Base-by-base conservation (phyloP, 37 sponge, comb jelly and placozoan genomes). In the Ianthella basta region DNA sequence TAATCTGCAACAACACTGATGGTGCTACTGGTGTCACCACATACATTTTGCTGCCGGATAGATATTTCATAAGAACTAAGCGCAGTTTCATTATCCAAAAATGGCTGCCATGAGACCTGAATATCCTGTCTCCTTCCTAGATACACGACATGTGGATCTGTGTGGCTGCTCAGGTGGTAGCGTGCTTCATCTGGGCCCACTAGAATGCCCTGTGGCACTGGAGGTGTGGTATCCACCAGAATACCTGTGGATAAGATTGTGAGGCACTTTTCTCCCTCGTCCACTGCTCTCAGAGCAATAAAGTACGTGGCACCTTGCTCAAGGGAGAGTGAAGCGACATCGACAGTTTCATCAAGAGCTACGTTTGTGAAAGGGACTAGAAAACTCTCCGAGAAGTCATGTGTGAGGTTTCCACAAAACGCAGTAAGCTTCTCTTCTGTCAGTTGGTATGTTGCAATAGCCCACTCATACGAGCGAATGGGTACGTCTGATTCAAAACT, bases 391-490 rank as follows among this genome's bases (percentile, higher is more conserved):
- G 57, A 8, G 39, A 84, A 91, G 69, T 86, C 55, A 0, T 66
- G 64, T 12, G 30, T 56, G 18, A 53, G 56, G 61, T 91, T 87
- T 35, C 30, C 50, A 60, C 94, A 93, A 19, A 95, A 38, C 23
- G 8, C 20, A 20, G 32, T 15, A 8, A 92, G 86, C 29, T 77
- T 59, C 14, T 56, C 32, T 13, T 56, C 18, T 35, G n/a, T 85
- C 33, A 83, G 77, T 16, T 69, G 14, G 8, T 29, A 0, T 25
- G 85, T 66, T 29, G 88, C 85, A 14, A 96, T n/a, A 10, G 87
- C 94, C 86, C 88, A 93, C 32, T 94, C 90, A 54, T 96, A 96
- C 0, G 64, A 85, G 20, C 84, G 40, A 6, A 96, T 87, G 27
- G 92, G 94, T 18, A 91, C 44, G 37, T 86, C 79, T 12, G 94